Base-by-base conservation (phyloP, 2,113 vertebrate genomes). In the Chamaea fasciata region DNA sequence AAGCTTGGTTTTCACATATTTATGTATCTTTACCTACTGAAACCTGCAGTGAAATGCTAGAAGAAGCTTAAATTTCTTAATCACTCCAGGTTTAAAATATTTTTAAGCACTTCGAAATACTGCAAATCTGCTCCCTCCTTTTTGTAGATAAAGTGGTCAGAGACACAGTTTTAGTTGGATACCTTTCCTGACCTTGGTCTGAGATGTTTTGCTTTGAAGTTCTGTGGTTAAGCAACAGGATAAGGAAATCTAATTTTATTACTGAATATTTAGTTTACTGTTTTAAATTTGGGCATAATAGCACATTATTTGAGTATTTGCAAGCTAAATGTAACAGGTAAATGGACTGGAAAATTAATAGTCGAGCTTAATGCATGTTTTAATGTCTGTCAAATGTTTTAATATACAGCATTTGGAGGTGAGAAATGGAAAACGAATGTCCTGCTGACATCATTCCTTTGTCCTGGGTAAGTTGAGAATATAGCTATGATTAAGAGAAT, bases 391-490 rank as follows among this genome's bases (percentile, higher is more conserved):
- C 78, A 63, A 50, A 85, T 78, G 31, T 95, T 87, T 92, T 97
- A 95, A 87, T 95, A 87, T 93, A 75, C 87, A 99, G 99, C 99
- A 80, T 99, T 99, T 95, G 99, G 99, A 95, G 99, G 99, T 69
- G 99, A 99, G 91, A 99, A 99, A 94, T 99, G 99, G 99, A 99
- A 99, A 98, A 99, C 99, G 65, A 99, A 99, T 41, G 99, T 99
- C 81, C 96, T 99, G 91, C 96, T 99, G 97, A 99, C 99, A 46
- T 99, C 99, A 20, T 99, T 99, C 89, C 97, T 99, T 96, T 99
- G 99, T 97, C 99, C 99, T 75, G 99, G 99, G 99, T 99, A 98
- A 96, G 98, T 96, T 78, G 85, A 90, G 74, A 76, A 53, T 86
- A 96, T 87, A 7, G 4, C 7, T 56, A 21, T 60, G 55, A 94